Evolutionary conservation across 2,888 invertebrate genomes (phyloP).

Genomic region (Drosophila ustulata): DNA sequence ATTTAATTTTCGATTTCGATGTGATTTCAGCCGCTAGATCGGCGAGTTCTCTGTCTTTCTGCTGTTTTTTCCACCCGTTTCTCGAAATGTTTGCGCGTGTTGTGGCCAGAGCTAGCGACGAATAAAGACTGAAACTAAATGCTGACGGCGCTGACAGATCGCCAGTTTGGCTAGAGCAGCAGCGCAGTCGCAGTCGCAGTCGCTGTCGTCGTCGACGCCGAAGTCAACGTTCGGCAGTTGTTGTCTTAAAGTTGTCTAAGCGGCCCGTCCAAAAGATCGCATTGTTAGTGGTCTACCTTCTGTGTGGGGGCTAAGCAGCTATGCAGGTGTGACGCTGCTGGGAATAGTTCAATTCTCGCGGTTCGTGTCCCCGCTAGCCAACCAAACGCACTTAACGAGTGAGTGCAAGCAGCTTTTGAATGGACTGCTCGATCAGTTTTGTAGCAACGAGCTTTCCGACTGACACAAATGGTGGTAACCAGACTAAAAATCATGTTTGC

Average conservation of each 20-base stretch:
- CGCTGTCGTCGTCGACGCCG: conserved; percentile 10
- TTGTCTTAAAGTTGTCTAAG: conserved; percentile 64
- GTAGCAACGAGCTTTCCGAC: neutral
- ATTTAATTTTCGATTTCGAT: conserved; percentile 7
- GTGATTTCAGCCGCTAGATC: conserved; percentile 14
- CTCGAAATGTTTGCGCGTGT: conserved; percentile 60
- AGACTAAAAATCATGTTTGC: neutral
- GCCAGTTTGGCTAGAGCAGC: conserved; percentile 46
- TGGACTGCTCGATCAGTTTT: neutral
- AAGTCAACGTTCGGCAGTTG: conserved; percentile 18
- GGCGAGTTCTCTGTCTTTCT: conserved; percentile 23
- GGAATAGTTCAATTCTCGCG: conserved; percentile 17
- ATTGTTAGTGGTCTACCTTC: conserved; percentile 57
- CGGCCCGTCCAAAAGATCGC: conserved; percentile 60
- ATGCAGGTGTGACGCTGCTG: conserved; percentile 23
- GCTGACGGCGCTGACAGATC: conserved; percentile 66
- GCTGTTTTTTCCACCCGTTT: conserved; percentile 14
- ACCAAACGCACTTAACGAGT: conserved; percentile 20
- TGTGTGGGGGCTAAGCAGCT: conserved; percentile 19
- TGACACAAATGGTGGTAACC: neutral
- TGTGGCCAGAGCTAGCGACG: conserved; percentile 66
- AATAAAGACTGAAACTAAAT: conserved; percentile 58
- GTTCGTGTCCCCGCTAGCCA: conserved; percentile 34
- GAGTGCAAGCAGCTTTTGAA: neutral
- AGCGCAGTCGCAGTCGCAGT: conserved; percentile 19